A percentile compares a stretch with the other conserved stretches of the same genome.
Conservation (phyloP, 2,888 invertebrate genomes). For the Thelaira solivaga region DNA sequence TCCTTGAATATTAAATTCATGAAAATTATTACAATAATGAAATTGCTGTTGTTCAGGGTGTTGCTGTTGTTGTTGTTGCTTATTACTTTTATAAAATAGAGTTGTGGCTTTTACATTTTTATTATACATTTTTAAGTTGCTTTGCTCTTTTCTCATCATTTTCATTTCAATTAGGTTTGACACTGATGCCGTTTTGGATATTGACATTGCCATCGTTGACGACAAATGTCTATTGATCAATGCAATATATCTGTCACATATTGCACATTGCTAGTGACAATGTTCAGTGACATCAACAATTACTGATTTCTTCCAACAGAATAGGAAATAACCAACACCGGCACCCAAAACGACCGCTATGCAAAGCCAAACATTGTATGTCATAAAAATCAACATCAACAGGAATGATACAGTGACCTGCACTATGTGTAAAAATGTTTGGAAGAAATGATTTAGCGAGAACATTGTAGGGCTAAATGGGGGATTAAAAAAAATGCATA, state of each 20-base stretch:
- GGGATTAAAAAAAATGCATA: background rate
- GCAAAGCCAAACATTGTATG: conserved; percentile 96
- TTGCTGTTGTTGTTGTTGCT: conserved; percentile 28
- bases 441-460: conserved; percentile 88
- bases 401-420: conserved; percentile 95
- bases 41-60: conserved; percentile 22
- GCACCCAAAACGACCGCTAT: conserved; percentile 92
- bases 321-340: conserved; percentile 94
- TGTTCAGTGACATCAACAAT: conserved; percentile 97
- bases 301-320: conserved; percentile 96
- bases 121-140: conserved; percentile 12
- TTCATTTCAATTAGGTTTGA: conserved; percentile 10
- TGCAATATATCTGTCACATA: conserved; percentile 54
- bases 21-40: conserved; percentile 29
- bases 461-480: conserved; percentile 87
- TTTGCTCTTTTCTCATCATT: conserved; percentile 10
- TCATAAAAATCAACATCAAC: conserved; percentile 98
- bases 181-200: conserved; percentile 8
- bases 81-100: conserved; percentile 12
- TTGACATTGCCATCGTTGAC: conserved; percentile 27
- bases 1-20: conserved; percentile 36
- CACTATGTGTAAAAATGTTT: conserved; percentile 91
- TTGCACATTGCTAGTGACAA: conserved; percentile 84
- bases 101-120: conserved; percentile 32
- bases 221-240: conserved; percentile 48